These are phyloP conservation scores for Aphelocoma californica DNA, from an alignment of 2,797 vertebrate genomes.

Conservation along the genomic window DNA sequence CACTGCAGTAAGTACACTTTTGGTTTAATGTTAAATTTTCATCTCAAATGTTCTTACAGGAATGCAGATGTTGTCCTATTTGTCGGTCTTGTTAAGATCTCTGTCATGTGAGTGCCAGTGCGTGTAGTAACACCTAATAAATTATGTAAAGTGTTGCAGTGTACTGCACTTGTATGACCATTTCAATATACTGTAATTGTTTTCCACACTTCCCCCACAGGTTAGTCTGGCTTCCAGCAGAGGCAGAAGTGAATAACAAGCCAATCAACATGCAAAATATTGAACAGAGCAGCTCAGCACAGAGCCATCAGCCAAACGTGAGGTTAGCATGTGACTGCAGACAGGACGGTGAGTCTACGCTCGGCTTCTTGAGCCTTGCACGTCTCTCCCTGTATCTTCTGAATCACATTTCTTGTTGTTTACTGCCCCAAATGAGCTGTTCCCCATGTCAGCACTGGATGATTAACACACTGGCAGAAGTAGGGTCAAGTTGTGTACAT, in stretches of 20 bases:
- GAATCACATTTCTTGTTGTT: not conserved
- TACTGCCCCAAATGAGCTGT: not conserved
- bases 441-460: not conserved
- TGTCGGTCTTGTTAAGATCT: conserved; percentile 45
- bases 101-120: conserved; percentile 28
- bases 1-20: not conserved
- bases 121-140: conserved; percentile 54
- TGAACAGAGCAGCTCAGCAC: conserved; percentile 7
- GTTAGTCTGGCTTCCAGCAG: conserved; percentile 56
- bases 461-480: not conserved
- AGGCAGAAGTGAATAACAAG: conserved; percentile 68
- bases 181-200: conserved; percentile 45
- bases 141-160: conserved; percentile 60
- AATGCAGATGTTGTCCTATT: conserved; percentile 46
- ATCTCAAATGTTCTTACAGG: conserved; percentile 12
- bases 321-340: not conserved
- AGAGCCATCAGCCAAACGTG: not conserved
- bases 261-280: conserved; percentile 62
- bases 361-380: not conserved
- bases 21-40: conserved; percentile 31
- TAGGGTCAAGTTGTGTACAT: not conserved
- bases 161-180: conserved; percentile 33
- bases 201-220: conserved; percentile 47
- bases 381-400: not conserved
- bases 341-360: not conserved